Conservation (phyloP, 1,140 invertebrate species). For the Scaptomyza graminum region DNA sequence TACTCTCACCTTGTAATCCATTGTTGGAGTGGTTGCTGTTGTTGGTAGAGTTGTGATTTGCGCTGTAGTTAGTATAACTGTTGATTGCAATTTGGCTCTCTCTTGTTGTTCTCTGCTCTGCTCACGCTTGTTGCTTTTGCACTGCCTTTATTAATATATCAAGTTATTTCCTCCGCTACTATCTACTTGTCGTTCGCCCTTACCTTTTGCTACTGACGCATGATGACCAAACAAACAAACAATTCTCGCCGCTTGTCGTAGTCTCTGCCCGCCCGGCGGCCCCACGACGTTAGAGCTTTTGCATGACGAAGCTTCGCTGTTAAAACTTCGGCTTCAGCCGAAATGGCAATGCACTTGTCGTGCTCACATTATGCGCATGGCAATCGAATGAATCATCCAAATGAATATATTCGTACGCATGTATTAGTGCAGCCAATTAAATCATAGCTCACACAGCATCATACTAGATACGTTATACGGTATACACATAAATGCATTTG, state of each 20-base stretch:
- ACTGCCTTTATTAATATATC: background rate
- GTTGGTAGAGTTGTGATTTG: constrained; percentile 1
- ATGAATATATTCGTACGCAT: constrained; percentile 7
- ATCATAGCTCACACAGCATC: constrained; percentile 5
- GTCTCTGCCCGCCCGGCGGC: background rate
- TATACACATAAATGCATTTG: background rate
- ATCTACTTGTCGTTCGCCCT: constrained; percentile 3
- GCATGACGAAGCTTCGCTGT: constrained; percentile 49
- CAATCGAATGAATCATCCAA: constrained; percentile 25
- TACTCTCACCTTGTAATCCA: constrained; percentile 69
- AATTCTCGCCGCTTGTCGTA: constrained; percentile 4
- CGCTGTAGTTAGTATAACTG: background rate
- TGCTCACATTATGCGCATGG: constrained; percentile 16
- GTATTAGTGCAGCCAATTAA: constrained; percentile 19
- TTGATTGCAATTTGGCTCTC: background rate
- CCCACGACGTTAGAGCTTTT: constrained; percentile 26
- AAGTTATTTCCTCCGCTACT: constrained; percentile 4
- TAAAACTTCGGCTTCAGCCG: constrained; percentile 21
- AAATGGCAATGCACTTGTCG: constrained; percentile 23
- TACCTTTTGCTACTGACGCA: constrained; percentile 35
- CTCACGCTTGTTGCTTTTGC: background rate
- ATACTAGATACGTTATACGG: no score
- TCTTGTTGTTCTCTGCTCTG: constrained; percentile 8
- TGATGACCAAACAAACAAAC: constrained; percentile 14
- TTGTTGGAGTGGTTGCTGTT: constrained; percentile 3